Evolutionary conservation across 1,140 invertebrate species (phyloP), one percentile per base, ranked within the genome.

Genomic region (Paralvinella palmiformis): DNA sequence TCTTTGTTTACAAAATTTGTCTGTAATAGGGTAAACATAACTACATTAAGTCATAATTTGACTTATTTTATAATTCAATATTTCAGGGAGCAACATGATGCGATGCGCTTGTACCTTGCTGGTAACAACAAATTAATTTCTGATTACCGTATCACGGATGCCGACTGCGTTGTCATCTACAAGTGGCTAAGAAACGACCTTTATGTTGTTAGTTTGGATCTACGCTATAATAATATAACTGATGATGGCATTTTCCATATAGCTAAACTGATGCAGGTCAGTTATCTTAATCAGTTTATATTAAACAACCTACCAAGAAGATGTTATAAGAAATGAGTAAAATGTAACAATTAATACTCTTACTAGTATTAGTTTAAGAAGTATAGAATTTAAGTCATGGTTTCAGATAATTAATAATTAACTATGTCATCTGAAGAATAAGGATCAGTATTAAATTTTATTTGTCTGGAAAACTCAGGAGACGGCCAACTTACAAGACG

Each of bases 221-320:
- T 81, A 0, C 69, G 79, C 31, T 81, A 76, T 63, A 81, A 80
- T 59, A 67, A 72, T 48, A 74, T 81, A 27, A 76, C 74, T 52
- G 76, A 80, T 64, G 66, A 75, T 59, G 78, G 78, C 20, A 70
- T 72, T 0, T 63, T 63, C 36, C 57, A 68, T 35, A 61, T 79
- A 15, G 74, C 65, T 20, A 71, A 73, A 64, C 65, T 78, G 35
- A 45, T 79, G 7, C 69, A 72, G 66, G 77, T 79, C 48, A 50
- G 44, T 37, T 50, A 59, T 24, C n/a, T 36, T n/a, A n/a, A n/a
- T n/a, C 20, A 17, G 20, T 56, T 3, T 22, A 4, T 53, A 31
- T 56, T 56, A 27, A 56, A 3, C 33, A 56, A 56, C 27, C n/a
- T n/a, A n/a, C n/a, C n/a, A n/a, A n/a, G n/a, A n/a, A n/a, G n/a